A percentile compares a stretch with the other conserved stretches of the same genome.
phyloP scores from a whole-genome alignment of 2,888 invertebrate species.

The Sarcophaga subvicina region DNA sequence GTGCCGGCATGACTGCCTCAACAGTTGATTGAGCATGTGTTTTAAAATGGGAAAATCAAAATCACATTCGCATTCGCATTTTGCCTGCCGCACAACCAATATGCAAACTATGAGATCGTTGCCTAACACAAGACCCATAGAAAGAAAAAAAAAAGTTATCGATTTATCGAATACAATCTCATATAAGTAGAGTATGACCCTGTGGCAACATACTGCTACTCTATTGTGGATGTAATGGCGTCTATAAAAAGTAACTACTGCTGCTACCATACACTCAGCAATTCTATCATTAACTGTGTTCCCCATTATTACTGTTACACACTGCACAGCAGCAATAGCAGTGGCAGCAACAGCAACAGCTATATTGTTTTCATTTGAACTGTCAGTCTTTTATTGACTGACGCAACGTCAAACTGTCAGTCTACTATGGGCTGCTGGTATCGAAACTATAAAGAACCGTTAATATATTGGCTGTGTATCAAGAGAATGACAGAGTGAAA shows the following conservation, averaged over 20 bases:
- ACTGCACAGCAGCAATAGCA: background rate
- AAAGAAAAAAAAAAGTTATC: background rate
- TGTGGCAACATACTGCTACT: slow-evolving; percentile 64
- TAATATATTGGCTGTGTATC: background rate
- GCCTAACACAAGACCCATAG: no score
- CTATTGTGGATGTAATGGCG: no score
- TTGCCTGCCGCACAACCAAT: no score
- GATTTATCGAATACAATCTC: background rate
- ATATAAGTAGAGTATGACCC: slow-evolving; percentile 62
- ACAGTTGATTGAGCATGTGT: no score
- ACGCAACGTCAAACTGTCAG: background rate
- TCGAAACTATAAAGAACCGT: background rate
- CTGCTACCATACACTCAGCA: no score
- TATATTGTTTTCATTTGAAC: background rate
- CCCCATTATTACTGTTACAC: no score
- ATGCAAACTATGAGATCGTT: no score
- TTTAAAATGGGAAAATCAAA: no score
- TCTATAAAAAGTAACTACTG: no score
- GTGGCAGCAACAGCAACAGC: background rate
- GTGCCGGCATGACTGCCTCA: no score
- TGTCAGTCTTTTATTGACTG: background rate
- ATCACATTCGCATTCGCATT: no score
- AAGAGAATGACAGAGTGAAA: background rate
- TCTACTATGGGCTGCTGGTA: background rate
- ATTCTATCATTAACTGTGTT: no score